These are phyloP conservation scores for Pasiphila rectangulata DNA, from an alignment of 2,888 invertebrate species.

Conservation along the genomic window DNA sequence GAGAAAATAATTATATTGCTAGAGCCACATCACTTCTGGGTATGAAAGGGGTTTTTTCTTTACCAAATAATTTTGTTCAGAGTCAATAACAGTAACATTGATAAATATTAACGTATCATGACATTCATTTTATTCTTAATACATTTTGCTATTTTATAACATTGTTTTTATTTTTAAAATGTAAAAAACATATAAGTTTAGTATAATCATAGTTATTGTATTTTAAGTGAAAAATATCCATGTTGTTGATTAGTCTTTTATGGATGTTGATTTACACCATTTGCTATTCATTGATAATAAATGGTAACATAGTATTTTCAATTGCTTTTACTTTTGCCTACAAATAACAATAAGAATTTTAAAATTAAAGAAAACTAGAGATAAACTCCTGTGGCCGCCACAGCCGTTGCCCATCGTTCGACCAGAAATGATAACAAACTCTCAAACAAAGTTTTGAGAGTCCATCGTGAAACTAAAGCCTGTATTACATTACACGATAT, in stretches of 20 bases:
- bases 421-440: too few relatives aligned
- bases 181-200: conserved; percentile 53
- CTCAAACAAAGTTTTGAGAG: too few relatives aligned
- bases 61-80: background rate
- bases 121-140: conserved; percentile 61
- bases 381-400: too few relatives aligned
- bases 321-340: conserved; percentile 25
- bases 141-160: conserved; percentile 53
- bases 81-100: conserved; percentile 34
- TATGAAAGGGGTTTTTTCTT: too few relatives aligned
- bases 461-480: too few relatives aligned
- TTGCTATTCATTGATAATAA: conserved; percentile 78
- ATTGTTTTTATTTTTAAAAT: conserved; percentile 58
- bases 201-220: conserved; percentile 54
- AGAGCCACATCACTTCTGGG: too few relatives aligned
- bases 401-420: too few relatives aligned
- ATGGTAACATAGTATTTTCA: conserved; percentile 64
- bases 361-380: too few relatives aligned
- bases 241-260: conserved; percentile 80
- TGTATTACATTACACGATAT: too few relatives aligned
- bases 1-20: too few relatives aligned
- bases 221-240: conserved; percentile 68
- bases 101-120: conserved; percentile 3
- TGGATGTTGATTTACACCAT: conserved; percentile 80
- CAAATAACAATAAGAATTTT: background rate